phyloP scores from a whole-genome alignment of 2,888 invertebrate species.

The Lathronympha strigana region DNA sequence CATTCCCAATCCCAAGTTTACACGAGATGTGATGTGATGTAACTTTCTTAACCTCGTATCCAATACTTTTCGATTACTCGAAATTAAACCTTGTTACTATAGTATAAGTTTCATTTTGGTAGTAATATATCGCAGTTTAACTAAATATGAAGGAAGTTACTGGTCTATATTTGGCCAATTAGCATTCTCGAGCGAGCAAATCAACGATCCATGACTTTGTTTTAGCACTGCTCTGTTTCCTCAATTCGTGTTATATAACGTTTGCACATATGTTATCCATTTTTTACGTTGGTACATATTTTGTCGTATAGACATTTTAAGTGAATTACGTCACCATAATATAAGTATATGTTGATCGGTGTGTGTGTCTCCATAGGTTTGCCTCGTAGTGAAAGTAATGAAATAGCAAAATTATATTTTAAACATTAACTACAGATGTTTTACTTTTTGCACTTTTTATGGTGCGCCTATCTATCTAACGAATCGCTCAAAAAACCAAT shows the following conservation, averaged over 20 bases:
- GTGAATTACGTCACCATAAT: slow-evolving; percentile 15
- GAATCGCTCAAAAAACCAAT: too few relatives aligned
- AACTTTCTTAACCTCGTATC: background rate
- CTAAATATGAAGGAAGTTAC: background rate
- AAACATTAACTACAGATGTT: too few relatives aligned
- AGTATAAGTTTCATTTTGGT: background rate
- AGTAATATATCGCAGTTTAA: background rate
- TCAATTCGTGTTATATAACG: slow-evolving; percentile 35
- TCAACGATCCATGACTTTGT: slow-evolving; percentile 49
- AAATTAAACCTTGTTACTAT: background rate
- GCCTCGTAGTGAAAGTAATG: too few relatives aligned
- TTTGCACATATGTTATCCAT: slow-evolving; percentile 36
- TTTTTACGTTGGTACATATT: slow-evolving; percentile 20
- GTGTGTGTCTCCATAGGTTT: too few relatives aligned
- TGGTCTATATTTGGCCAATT: slow-evolving; percentile 37
- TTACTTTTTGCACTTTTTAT: too few relatives aligned
- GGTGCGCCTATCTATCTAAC: too few relatives aligned
- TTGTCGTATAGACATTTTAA: slow-evolving; percentile 26
- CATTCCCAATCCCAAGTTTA: slow-evolving; percentile 27
- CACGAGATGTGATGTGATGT: slow-evolving; percentile 25
- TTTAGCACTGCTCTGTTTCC: slow-evolving; percentile 52
- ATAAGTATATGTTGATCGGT: background rate
- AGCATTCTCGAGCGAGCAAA: slow-evolving; percentile 46
- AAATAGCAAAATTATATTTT: too few relatives aligned
- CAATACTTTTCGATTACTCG: background rate